These are phyloP conservation scores for Notodonta dromedarius DNA, from an alignment of 2,888 invertebrate genomes.

Conservation along the genomic window DNA sequence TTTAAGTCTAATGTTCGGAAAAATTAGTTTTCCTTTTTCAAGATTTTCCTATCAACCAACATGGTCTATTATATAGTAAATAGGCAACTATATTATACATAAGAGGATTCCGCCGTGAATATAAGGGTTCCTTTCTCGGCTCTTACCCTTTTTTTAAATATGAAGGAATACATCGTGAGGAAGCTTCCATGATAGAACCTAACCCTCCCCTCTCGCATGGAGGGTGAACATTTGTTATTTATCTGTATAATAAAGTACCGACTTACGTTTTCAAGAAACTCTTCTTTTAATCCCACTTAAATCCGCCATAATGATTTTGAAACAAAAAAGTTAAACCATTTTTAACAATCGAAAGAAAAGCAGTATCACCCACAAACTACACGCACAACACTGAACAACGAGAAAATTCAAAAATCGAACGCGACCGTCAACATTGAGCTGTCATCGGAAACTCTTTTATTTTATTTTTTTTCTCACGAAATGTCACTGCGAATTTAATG, in stretches of 20 bases:
- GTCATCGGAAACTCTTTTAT: background rate
- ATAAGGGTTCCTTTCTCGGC: too few relatives aligned
- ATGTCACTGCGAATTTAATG: background rate
- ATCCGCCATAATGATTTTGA: slow-evolving; percentile 32
- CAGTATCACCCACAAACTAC: background rate
- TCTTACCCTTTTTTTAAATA: too few relatives aligned
- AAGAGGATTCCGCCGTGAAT: too few relatives aligned
- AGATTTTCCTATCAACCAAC: too few relatives aligned
- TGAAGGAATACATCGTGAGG: too few relatives aligned
- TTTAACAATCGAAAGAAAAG: background rate
- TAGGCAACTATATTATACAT: too few relatives aligned
- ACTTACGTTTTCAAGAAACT: slow-evolving; percentile 37
- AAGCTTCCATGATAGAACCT: too few relatives aligned
- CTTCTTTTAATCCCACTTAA: slow-evolving; percentile 27
- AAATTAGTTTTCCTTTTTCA: too few relatives aligned
- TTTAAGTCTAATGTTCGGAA: too few relatives aligned
- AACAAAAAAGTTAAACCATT: background rate
- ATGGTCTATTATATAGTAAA: too few relatives aligned
- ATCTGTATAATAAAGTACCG: slow-evolving; percentile 7
- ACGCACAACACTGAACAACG: background rate
- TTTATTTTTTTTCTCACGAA: background rate
- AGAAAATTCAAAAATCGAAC: background rate
- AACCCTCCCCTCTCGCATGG: too few relatives aligned
- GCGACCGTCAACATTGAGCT: background rate
- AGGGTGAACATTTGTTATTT: too few relatives aligned